These are phyloP conservation scores for Lutjanus campechanus DNA, from an alignment of 2,797 vertebrate genomes.

Conservation along the genomic window DNA sequence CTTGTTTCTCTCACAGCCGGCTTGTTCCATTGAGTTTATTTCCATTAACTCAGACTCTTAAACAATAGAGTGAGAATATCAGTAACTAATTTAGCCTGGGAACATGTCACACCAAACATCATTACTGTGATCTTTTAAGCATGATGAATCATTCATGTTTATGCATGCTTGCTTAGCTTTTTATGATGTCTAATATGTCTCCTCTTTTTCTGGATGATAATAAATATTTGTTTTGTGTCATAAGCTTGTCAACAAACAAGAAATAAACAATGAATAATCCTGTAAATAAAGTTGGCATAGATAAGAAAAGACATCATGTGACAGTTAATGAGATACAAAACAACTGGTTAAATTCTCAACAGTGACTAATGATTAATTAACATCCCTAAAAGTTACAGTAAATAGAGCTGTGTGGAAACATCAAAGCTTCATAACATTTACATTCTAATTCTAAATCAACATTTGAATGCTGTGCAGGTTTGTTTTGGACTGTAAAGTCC, in stretches of 20 bases:
- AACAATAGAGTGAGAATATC: constrained; percentile 74
- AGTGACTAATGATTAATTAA: too few relatives aligned
- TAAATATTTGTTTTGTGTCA: constrained; percentile 39
- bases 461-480: too few relatives aligned
- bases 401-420: too few relatives aligned
- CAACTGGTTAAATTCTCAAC: too few relatives aligned
- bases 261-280: constrained; percentile 26
- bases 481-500: too few relatives aligned
- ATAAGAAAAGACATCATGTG: constrained; percentile 14
- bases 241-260: constrained; percentile 22
- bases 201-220: constrained; percentile 13
- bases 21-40: constrained; percentile 82
- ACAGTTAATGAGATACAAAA: neutral
- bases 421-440: too few relatives aligned
- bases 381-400: too few relatives aligned
- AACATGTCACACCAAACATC: constrained; percentile 53
- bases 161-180: constrained; percentile 34
- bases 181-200: constrained; percentile 31
- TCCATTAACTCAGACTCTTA: constrained; percentile 79
- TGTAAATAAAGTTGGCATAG: neutral
- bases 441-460: too few relatives aligned
- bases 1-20: constrained; percentile 79
- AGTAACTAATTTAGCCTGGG: constrained; percentile 63
- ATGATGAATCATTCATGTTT: constrained; percentile 64
- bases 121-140: constrained; percentile 64